These are phyloP conservation scores for Cryptoblepharus egeriae DNA, from an alignment of 2,797 vertebrate species.

Conservation along the genomic window DNA sequence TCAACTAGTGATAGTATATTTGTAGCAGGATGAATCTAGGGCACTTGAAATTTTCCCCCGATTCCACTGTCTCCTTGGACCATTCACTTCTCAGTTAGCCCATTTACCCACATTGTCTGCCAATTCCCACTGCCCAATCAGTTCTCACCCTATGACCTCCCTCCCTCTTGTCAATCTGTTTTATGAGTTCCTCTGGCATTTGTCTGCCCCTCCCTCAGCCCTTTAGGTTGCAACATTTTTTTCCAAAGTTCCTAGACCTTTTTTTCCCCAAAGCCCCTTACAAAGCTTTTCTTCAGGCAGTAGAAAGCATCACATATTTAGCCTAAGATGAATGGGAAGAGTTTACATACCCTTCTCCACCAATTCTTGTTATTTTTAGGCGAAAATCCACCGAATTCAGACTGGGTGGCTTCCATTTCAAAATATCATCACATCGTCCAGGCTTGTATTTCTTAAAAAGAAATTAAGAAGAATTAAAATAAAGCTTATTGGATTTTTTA, in stretches of 20 bases:
- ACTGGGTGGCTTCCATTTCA: slow-evolving; percentile 99
- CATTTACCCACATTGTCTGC: neutral
- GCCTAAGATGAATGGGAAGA: slow-evolving; percentile 44
- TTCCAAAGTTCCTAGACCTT: neutral
- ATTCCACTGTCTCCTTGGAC: neutral
- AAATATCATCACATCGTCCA: slow-evolving; percentile 95
- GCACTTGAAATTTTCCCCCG: neutral
- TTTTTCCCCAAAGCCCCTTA: neutral
- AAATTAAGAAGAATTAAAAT: slow-evolving; percentile 72
- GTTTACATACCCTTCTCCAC: slow-evolving; percentile 95
- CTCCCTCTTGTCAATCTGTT: neutral
- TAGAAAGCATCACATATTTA: neutral
- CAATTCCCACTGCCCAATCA: neutral
- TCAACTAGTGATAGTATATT: neutral
- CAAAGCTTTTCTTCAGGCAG: neutral
- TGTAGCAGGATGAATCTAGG: neutral
- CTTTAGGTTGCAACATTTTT: neutral
- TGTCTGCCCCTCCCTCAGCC: neutral
- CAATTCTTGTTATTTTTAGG: slow-evolving; percentile 96
- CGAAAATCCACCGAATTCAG: slow-evolving; percentile 99
- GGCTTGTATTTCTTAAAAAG: slow-evolving; percentile 90
- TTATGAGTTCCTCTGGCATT: neutral
- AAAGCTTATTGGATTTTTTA: slow-evolving; percentile 61
- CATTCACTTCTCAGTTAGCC: neutral
- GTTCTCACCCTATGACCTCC: neutral